Evolutionary conservation across 2,797 vertebrate species (phyloP).

Genomic region (Craterocephalus amniculus): DNA sequence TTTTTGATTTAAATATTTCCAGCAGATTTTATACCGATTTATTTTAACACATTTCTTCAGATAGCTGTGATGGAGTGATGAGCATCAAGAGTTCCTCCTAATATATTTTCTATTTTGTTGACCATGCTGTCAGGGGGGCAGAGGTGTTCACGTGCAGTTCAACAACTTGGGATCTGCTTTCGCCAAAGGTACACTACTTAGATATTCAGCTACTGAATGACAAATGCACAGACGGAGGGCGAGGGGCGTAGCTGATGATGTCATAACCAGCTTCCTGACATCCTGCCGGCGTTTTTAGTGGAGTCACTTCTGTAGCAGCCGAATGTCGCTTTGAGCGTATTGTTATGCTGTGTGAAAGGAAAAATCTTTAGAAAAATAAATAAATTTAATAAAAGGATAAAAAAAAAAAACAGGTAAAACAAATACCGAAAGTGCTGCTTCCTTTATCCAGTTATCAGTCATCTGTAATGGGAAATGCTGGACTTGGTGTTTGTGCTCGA

Average conservation of each 20-base stretch:
- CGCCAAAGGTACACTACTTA: conserved; percentile 78
- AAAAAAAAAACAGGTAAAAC: conserved; percentile 44
- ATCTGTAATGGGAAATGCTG: conserved; percentile 74
- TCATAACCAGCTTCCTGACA: conserved; percentile 41
- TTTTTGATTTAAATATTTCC: conserved; percentile 49
- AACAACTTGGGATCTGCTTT: conserved; percentile 66
- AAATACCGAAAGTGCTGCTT: conserved; percentile 81
- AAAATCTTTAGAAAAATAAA: conserved; percentile 14
- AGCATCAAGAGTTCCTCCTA: conserved; percentile 57
- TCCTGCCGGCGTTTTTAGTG: conserved; percentile 25
- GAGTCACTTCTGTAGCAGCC: conserved; percentile 71
- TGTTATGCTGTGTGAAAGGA: conserved; percentile 26
- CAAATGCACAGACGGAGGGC: conserved; percentile 29
- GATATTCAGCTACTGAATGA: conserved; percentile 65
- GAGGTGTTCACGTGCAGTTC: conserved; percentile 51
- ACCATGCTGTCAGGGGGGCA: conserved; percentile 31
- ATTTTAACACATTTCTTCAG: conserved; percentile 43
- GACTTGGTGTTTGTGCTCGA: conserved; percentile 71
- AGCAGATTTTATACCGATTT: conserved; percentile 61
- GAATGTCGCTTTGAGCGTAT: conserved; percentile 61
- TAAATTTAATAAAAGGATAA: conserved; percentile 1
- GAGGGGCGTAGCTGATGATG: conserved; percentile 31
- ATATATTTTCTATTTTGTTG: conserved; percentile 62
- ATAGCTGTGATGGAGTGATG: conserved; percentile 41
- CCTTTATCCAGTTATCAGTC: conserved; percentile 69